These are phyloP conservation scores for Brachyhypopomus occidentalis DNA, from an alignment of 2,113 vertebrate species.

Conservation along the genomic window DNA sequence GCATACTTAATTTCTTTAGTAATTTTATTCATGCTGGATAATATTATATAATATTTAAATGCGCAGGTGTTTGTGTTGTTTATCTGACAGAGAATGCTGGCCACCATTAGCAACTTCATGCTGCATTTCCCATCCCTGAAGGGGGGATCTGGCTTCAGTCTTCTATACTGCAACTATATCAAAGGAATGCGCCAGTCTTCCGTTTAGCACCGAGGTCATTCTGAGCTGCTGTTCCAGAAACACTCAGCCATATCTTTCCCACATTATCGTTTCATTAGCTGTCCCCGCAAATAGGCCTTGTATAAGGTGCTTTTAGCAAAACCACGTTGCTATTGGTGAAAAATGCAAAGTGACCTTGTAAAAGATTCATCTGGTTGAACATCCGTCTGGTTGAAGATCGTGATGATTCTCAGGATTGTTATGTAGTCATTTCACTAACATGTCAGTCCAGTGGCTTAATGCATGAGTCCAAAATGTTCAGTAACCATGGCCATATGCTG, in stretches of 20 bases:
- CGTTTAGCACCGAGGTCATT: not conserved
- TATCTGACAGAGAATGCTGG: not conserved
- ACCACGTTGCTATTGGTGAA: not conserved
- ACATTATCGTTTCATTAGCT: not conserved
- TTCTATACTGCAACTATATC: not conserved
- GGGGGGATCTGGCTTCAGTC: not conserved
- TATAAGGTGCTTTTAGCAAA: not conserved
- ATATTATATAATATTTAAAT: constrained; percentile 3
- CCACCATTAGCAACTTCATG: not conserved
- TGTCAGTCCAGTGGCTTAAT: not conserved
- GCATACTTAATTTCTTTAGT: not conserved
- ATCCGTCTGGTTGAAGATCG: too few species aligned
- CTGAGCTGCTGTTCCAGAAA: not conserved
- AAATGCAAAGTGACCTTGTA: not conserved
- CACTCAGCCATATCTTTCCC: not conserved
- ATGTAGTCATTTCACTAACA: not conserved
- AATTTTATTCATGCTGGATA: constrained; percentile 3
- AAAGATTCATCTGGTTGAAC: not conserved
- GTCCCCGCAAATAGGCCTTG: not conserved
- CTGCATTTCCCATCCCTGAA: not conserved
- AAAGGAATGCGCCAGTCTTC: not conserved
- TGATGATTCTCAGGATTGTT: not conserved
- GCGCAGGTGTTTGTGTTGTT: too few species aligned
- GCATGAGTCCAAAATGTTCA: not conserved
- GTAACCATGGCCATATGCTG: not conserved